A percentile compares a stretch with the other conserved stretches of the same genome.
phyloP scores from a whole-genome alignment of 2,113 vertebrate genomes.

The Orycteropus afer region DNA sequence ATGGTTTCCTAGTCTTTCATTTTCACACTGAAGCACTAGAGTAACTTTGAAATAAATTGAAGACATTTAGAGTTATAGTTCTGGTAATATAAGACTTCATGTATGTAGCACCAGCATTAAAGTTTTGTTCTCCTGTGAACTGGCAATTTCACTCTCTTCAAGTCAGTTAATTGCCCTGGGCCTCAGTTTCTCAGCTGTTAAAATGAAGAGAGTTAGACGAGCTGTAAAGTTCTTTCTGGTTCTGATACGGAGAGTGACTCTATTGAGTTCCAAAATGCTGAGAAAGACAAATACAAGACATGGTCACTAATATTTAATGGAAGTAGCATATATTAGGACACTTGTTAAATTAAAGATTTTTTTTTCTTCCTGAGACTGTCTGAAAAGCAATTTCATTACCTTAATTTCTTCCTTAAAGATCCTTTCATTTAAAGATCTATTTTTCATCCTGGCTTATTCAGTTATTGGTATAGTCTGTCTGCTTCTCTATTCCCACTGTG shows the following conservation, averaged over 20 bases:
- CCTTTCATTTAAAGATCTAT: constrained; percentile 20
- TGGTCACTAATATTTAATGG: background rate
- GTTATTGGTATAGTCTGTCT: background rate
- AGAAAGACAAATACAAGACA: background rate
- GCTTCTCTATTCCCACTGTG: background rate
- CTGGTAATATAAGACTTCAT: background rate
- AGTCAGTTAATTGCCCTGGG: background rate
- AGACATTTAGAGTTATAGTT: background rate
- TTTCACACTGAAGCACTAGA: constrained; percentile 1
- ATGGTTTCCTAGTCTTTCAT: background rate
- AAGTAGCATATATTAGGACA: background rate
- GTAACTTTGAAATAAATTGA: background rate
- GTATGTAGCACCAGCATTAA: background rate
- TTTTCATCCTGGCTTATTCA: background rate
- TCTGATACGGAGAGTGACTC: background rate
- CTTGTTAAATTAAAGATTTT: constrained; percentile 23
- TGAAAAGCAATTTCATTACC: constrained; percentile 4
- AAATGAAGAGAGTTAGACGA: background rate
- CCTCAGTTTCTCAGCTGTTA: background rate
- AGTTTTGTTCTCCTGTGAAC: background rate
- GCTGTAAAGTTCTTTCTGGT: background rate
- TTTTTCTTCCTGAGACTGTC: background rate
- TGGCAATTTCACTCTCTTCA: background rate
- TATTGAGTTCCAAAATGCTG: background rate
- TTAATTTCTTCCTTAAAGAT: constrained; percentile 47